Percentiles rank a stretch among this genome's conserved stretches.
phyloP scores from a whole-genome alignment of 2,888 invertebrate species.

The Andrena minutula region DNA sequence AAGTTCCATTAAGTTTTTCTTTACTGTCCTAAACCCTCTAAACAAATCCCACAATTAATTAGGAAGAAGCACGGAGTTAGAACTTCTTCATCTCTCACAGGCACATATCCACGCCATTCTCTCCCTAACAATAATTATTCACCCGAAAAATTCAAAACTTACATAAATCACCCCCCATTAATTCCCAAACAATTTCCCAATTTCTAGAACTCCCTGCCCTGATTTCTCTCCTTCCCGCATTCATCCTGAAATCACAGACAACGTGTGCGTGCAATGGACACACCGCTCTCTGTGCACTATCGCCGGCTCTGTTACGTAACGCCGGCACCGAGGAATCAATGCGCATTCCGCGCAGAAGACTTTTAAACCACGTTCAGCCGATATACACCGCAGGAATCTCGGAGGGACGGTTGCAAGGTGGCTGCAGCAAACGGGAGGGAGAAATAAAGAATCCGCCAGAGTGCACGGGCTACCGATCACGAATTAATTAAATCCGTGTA shows the following conservation, averaged over 20 bases:
- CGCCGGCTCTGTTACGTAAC: conserved; percentile 22
- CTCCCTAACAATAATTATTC: too few relatives aligned
- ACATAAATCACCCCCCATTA: too few relatives aligned
- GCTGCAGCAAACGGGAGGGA: conserved; percentile 27
- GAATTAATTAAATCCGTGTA: conserved; percentile 81
- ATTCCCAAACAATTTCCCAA: too few relatives aligned
- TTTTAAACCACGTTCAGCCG: conserved; percentile 18
- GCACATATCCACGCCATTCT: too few relatives aligned
- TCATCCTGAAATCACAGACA: too few relatives aligned
- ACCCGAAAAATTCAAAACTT: too few relatives aligned
- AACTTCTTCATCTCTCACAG: too few relatives aligned
- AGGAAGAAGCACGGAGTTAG: too few relatives aligned
- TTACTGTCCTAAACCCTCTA: too few relatives aligned
- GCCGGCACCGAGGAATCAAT: conserved; percentile 6
- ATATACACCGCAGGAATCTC: conserved; percentile 23
- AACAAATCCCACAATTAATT: too few relatives aligned
- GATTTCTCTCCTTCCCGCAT: conserved; percentile 2
- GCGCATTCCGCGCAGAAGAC: conserved; percentile 35
- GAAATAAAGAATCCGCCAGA: conserved; percentile 49
- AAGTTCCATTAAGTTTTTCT: too few relatives aligned
- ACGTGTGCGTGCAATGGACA: background rate
- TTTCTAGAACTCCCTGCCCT: background rate
- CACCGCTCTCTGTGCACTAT: background rate
- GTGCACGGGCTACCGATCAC: conserved; percentile 77
- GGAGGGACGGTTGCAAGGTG: conserved; percentile 33